Percentiles rank a stretch among this genome's conserved stretches.
Evolutionary conservation across 1,140 invertebrate species (phyloP).

Genomic region (Choristoneura fumiferana): DNA sequence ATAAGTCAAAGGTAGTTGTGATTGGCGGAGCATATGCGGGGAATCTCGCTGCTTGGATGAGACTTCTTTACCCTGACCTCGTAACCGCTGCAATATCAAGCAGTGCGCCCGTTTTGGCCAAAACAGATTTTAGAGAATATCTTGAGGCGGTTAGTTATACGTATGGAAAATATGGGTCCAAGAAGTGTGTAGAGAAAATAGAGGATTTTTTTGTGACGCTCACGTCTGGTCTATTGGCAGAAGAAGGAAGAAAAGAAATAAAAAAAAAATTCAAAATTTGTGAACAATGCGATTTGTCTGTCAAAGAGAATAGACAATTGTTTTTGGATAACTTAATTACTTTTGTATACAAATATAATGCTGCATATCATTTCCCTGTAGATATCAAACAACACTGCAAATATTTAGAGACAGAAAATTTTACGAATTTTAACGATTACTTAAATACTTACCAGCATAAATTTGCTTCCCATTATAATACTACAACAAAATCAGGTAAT

Average conservation of each 20-base stretch:
- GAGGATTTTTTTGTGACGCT: slow-evolving; percentile 40
- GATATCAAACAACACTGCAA: slow-evolving; percentile 46
- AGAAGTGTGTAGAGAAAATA: slow-evolving; percentile 43
- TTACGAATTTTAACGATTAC: too few relatives aligned
- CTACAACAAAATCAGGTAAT: too few relatives aligned
- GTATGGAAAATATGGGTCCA: slow-evolving; percentile 50
- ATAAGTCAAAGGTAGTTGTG: slow-evolving; percentile 77
- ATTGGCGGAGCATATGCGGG: slow-evolving; percentile 89
- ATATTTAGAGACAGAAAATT: too few relatives aligned
- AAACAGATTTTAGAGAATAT: slow-evolving; percentile 81
- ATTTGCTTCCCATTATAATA: too few relatives aligned
- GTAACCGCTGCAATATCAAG: slow-evolving; percentile 86
- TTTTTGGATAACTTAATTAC: slow-evolving; percentile 46
- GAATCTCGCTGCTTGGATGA: slow-evolving; percentile 85
- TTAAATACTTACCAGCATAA: too few relatives aligned
- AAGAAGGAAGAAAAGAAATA: slow-evolving; percentile 39
- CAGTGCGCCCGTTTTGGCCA: slow-evolving; percentile 85
- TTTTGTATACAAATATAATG: slow-evolving; percentile 40
- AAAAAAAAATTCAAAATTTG: slow-evolving; percentile 63
- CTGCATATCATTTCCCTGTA: slow-evolving; percentile 47
- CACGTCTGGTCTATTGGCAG: slow-evolving; percentile 37
- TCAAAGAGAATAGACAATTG: slow-evolving; percentile 46
- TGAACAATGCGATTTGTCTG: slow-evolving; percentile 39
- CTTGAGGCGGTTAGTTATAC: slow-evolving; percentile 57
- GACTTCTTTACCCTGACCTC: slow-evolving; percentile 87